Base-by-base conservation (phyloP, 2,113 vertebrate species). In the Cromileptes altivelis region DNA sequence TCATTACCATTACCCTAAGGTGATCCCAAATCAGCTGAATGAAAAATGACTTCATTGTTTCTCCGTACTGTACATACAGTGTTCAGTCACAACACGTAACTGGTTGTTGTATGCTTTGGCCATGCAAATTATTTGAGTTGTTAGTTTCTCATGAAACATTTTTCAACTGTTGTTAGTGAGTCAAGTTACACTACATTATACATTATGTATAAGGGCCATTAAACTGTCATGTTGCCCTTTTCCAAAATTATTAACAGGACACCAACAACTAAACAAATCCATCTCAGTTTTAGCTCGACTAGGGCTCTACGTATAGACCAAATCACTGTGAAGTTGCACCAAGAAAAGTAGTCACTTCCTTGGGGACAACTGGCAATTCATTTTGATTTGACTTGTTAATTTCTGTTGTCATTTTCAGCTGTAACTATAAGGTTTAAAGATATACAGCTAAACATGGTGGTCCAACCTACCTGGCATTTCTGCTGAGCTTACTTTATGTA, bases 1-100 rank as follows among this genome's bases (percentile, higher is more conserved):
- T 62, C 55, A 45, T 68, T 62, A 64, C 61, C 30, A 40, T 72
- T 68, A 65, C 10, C 84, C 85, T 55, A 18, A 78, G 47, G 74
- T 86, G 85, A 87, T 80, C 79, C 37, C 15, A 18, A 37, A 71
- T n/a, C 57, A 75, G 47, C 82, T 75, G 69, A 84, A 76, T 65
- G 37, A 82, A 87, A 73, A 87, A 85, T 68, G 18, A 85, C n/a
- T 33, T 79, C 78, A 87, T 91, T 88, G 90, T 91, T 82, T 74
- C 49, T 45, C 27, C 12, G 30, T 52, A 61, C 50, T 80, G 13
- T 60, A 55, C 62, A n/a, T 70, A 47, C 70, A 64, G 53, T 56
- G 21, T 69, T 84, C 45, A 30, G 47, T 75, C 72, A 75, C 55
- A 47, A 64, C 64, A 85, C 13, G 3, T 73, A 68, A 70, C 17